Conservation (phyloP, 2,797 vertebrate genomes). For the Todus mexicanus region DNA sequence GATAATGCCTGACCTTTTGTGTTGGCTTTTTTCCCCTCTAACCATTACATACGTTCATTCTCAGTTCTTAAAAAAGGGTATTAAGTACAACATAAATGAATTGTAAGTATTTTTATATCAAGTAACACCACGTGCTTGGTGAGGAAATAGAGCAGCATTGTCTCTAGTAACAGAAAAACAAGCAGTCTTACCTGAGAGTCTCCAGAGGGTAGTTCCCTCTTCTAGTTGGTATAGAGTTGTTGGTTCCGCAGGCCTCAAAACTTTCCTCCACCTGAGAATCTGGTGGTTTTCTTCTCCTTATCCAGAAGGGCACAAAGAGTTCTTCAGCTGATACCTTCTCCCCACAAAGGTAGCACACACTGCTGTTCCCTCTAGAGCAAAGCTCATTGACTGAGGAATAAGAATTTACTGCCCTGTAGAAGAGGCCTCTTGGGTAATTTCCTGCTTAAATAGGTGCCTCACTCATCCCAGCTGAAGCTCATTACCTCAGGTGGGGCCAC, state of each 20-base stretch:
- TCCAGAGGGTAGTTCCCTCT: background rate
- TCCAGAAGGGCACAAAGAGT: rapidly evolving
- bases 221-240: rapidly evolving
- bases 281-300: background rate
- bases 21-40: background rate
- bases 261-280: background rate
- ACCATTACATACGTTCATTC: background rate
- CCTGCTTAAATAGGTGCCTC: background rate
- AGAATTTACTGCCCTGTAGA: rapidly evolving
- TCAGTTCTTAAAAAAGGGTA: background rate
- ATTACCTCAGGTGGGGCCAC: background rate
- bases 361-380: background rate
- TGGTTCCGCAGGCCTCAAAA: background rate
- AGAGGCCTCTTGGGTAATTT: rapidly evolving
- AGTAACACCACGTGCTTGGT: background rate
- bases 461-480: background rate
- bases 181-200: background rate
- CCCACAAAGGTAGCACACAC: rapidly evolving
- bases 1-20: background rate
- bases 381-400: rapidly evolving
- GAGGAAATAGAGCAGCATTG: background rate
- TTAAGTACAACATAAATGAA: background rate
- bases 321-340: background rate
- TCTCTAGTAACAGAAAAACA: background rate
- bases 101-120: background rate